Percentiles rank a stretch among this genome's conserved stretches.
These are phyloP conservation scores for Channa argus DNA, from an alignment of 2,113 vertebrate genomes.

Conservation along the genomic window DNA sequence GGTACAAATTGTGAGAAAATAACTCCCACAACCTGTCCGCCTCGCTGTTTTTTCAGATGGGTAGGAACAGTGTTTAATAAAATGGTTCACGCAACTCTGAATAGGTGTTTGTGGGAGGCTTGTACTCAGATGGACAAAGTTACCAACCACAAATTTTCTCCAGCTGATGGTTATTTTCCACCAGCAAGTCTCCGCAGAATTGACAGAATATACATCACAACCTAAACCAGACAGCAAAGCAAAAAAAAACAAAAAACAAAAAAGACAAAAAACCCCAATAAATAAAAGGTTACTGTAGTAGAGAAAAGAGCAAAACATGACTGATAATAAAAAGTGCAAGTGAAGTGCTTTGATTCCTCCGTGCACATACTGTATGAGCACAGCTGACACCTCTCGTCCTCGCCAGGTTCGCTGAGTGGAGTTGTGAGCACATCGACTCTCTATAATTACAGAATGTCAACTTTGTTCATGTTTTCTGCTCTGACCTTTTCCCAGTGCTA, in stretches of 20 bases:
- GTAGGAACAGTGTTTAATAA: background rate
- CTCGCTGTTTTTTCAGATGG: too few relatives aligned
- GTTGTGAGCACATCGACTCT: conserved; percentile 15
- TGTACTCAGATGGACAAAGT: background rate
- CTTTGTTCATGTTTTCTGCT: conserved; percentile 69
- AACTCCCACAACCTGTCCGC: conserved; percentile 4
- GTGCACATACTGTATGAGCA: background rate
- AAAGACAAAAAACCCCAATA: too few relatives aligned
- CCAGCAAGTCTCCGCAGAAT: background rate
- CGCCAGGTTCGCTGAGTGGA: conserved; percentile 16
- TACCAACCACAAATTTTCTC: background rate
- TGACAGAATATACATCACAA: background rate
- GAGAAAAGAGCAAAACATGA: background rate
- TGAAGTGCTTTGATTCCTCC: conserved; percentile 10
- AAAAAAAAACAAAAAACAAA: background rate
- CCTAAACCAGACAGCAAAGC: background rate
- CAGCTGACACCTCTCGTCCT: background rate
- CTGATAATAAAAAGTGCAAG: background rate
- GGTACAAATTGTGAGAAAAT: background rate
- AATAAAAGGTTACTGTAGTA: background rate
- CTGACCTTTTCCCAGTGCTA: conserved; percentile 73
- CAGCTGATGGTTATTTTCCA: background rate
- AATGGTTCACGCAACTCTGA: background rate
- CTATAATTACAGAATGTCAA: conserved; percentile 77
- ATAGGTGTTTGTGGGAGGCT: background rate